These are phyloP conservation scores for Drosophila mimetica DNA, from an alignment of 2,888 invertebrate species.

Conservation along the genomic window DNA sequence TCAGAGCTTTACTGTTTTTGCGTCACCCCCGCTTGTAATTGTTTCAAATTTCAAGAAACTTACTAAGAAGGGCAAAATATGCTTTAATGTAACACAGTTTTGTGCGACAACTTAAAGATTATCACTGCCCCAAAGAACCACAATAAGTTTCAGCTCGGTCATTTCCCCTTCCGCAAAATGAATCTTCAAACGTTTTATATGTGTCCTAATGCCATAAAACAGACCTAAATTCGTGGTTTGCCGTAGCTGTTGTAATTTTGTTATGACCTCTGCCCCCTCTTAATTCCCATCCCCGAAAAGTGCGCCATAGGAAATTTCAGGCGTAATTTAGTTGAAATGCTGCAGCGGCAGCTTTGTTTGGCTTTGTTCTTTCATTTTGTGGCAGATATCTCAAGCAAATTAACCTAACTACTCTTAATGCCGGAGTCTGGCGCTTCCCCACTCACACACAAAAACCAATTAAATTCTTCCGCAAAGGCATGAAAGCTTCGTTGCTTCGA, in stretches of 20 bases:
- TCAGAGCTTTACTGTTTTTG: too few species aligned
- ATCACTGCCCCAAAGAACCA: constrained; percentile 19
- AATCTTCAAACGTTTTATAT: constrained; percentile 42
- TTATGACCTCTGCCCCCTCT: constrained; percentile 26
- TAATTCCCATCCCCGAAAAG: constrained; percentile 20
- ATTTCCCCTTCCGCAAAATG: constrained; percentile 20
- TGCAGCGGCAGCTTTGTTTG: constrained; percentile 28
- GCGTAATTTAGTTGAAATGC: constrained; percentile 36
- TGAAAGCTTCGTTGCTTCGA: constrained; percentile 50
- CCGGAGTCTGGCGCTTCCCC: constrained; percentile 4
- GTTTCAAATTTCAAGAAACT: too few species aligned
- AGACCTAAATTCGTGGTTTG: constrained; percentile 30
- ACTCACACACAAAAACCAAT: constrained; percentile 40
- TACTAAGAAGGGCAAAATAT: too few species aligned
- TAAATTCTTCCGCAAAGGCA: constrained; percentile 58
- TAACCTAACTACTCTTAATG: constrained; percentile 51
- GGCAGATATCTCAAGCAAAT: constrained; percentile 47
- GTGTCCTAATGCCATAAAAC: constrained; percentile 34
- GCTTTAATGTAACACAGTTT: neutral
- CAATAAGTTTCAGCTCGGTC: constrained; percentile 8
- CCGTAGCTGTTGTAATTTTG: constrained; percentile 34
- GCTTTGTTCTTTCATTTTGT: constrained; percentile 42
- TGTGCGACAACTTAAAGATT: neutral
- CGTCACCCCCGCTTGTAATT: too few species aligned
- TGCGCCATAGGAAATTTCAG: constrained; percentile 26